phyloP scores from a whole-genome alignment of 2,797 vertebrate species.

The Gouania willdenowi region DNA sequence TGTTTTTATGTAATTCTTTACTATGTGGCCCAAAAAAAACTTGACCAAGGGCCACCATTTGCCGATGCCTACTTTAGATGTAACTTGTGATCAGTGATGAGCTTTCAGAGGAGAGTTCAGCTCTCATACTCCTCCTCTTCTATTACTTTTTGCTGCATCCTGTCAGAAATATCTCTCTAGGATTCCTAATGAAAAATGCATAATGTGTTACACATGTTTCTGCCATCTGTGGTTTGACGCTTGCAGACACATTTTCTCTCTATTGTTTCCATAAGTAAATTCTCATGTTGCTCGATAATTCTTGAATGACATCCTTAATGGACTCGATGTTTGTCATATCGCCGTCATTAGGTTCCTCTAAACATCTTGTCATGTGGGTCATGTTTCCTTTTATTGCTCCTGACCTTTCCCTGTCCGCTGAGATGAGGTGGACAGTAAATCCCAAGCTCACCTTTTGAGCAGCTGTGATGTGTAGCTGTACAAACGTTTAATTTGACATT shows the following conservation, averaged over 20 bases:
- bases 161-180: conserved; percentile 36
- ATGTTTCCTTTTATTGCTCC: conserved; percentile 25
- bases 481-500: background rate
- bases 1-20: too few relatives aligned
- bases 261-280: background rate
- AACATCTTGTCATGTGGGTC: conserved; percentile 19
- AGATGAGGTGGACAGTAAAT: conserved; percentile 43
- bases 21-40: too few relatives aligned
- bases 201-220: conserved; percentile 16
- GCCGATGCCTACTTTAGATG: too few relatives aligned
- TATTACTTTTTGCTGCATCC: too few relatives aligned
- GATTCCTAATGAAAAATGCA: conserved; percentile 47
- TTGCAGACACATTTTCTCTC: background rate
- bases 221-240: conserved; percentile 26
- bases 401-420: conserved; percentile 1
- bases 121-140: background rate
- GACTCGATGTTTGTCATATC: background rate
- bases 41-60: too few relatives aligned
- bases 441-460: too few relatives aligned
- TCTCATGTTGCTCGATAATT: background rate
- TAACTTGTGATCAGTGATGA: conserved; percentile 8
- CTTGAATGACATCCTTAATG: background rate
- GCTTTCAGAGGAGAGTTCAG: conserved; percentile 20
- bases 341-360: conserved; percentile 28
- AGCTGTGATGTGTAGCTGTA: background rate